Evolutionary conservation across 2,888 invertebrate genomes (phyloP).

Genomic region (Tinea trinotella): DNA sequence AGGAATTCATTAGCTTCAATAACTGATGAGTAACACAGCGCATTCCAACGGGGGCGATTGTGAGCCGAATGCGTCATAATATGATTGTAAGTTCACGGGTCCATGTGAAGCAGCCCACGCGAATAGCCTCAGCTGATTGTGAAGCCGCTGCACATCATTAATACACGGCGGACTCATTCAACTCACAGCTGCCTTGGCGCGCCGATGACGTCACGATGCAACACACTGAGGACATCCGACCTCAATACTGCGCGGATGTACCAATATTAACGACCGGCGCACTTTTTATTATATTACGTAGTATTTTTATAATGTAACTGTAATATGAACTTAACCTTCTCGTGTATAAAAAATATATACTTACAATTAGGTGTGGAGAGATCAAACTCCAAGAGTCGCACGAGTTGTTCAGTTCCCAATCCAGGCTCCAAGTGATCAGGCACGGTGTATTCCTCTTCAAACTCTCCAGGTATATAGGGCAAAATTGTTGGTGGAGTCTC

Average conservation of each 20-base stretch:
- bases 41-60: not conserved
- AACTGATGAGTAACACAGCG: not conserved
- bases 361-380: slow-evolving; percentile 68
- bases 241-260: not conserved
- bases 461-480: slow-evolving; percentile 83
- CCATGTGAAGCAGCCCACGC: not conserved
- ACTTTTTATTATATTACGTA: no score
- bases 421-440: slow-evolving; percentile 90
- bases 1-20: slow-evolving; percentile 1
- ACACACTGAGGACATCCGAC: slow-evolving; percentile 1
- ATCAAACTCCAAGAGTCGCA: slow-evolving; percentile 81
- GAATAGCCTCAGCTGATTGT: slow-evolving; percentile 18
- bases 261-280: not conserved
- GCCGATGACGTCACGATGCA: not conserved
- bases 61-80: slow-evolving; percentile 13
- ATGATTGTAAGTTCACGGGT: not conserved
- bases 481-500: slow-evolving; percentile 87
- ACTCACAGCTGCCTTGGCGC: not conserved
- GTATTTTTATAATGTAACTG: no score
- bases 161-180: not conserved
- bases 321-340: no score
- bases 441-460: slow-evolving; percentile 80
- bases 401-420: slow-evolving; percentile 85
- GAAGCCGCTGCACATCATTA: slow-evolving; percentile 6
- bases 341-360: slow-evolving; percentile 16